These are phyloP conservation scores for Drosophila pegasa DNA, from an alignment of 2,888 invertebrate genomes.

Conservation along the genomic window DNA sequence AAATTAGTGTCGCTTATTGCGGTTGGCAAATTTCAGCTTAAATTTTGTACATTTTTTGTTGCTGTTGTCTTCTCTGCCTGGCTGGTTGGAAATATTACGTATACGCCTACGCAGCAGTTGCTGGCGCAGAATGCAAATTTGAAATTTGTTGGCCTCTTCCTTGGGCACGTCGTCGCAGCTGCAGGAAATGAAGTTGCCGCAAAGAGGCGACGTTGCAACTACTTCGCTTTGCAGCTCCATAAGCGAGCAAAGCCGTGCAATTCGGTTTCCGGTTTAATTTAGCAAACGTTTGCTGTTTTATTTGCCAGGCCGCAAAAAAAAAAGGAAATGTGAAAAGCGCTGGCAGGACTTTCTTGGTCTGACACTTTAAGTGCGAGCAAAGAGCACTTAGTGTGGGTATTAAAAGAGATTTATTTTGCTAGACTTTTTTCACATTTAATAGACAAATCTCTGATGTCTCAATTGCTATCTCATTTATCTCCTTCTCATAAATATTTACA, in stretches of 20 bases:
- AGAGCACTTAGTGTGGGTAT: no score
- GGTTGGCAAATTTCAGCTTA: conserved; percentile 41
- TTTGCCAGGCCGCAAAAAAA: no score
- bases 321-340: no score
- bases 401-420: no score
- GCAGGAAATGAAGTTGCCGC: conserved; percentile 67
- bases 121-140: conserved; percentile 64
- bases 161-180: conserved; percentile 23
- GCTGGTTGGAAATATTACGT: conserved; percentile 51
- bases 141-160: conserved; percentile 38
- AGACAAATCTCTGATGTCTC: no score
- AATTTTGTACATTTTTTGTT: conserved; percentile 27
- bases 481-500: background rate
- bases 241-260: conserved; percentile 34
- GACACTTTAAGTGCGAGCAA: conserved; percentile 20
- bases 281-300: conserved; percentile 71
- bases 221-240: conserved; percentile 33
- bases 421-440: no score
- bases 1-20: conserved; percentile 49
- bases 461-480: no score
- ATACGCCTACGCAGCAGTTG: conserved; percentile 68
- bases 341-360: conserved; percentile 18
- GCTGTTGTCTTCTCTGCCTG: background rate
- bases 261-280: conserved; percentile 72
- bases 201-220: conserved; percentile 62